These are phyloP conservation scores for Psittacara wagleri DNA, from an alignment of 2,113 vertebrate genomes.

Conservation along the genomic window DNA sequence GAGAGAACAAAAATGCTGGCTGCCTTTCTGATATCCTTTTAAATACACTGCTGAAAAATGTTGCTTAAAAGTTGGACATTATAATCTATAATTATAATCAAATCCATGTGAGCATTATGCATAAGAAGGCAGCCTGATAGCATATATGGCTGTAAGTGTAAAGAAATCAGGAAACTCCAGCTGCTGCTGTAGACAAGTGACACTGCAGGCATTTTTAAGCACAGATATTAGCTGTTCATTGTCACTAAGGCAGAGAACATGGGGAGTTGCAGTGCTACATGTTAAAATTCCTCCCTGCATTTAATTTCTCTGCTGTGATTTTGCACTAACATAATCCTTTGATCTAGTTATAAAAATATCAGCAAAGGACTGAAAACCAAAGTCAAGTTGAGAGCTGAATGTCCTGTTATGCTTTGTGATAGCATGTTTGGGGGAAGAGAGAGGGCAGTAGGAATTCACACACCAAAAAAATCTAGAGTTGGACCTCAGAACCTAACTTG, in stretches of 20 bases:
- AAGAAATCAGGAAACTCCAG: background rate
- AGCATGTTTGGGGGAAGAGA: background rate
- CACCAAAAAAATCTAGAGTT: background rate
- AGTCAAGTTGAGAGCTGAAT: background rate
- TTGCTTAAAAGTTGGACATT: background rate
- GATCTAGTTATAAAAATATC: background rate
- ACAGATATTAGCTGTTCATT: background rate
- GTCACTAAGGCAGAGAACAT: background rate
- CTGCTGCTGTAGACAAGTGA: background rate
- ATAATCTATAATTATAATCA: conserved; percentile 16
- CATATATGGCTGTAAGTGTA: background rate
- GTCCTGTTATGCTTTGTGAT: background rate
- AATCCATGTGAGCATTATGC: background rate
- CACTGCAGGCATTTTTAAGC: background rate
- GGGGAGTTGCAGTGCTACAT: background rate
- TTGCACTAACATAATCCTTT: background rate
- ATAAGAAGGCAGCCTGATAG: background rate
- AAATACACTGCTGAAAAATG: background rate
- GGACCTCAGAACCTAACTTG: rapidly evolving
- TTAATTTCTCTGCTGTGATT: background rate
- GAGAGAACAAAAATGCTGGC: background rate
- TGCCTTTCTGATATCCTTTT: background rate
- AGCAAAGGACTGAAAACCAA: background rate
- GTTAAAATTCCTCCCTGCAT: background rate
- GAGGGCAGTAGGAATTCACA: rapidly evolving